These are phyloP conservation scores for Taphrorychus bicolor DNA, from an alignment of 2,888 invertebrate species.

Conservation along the genomic window DNA sequence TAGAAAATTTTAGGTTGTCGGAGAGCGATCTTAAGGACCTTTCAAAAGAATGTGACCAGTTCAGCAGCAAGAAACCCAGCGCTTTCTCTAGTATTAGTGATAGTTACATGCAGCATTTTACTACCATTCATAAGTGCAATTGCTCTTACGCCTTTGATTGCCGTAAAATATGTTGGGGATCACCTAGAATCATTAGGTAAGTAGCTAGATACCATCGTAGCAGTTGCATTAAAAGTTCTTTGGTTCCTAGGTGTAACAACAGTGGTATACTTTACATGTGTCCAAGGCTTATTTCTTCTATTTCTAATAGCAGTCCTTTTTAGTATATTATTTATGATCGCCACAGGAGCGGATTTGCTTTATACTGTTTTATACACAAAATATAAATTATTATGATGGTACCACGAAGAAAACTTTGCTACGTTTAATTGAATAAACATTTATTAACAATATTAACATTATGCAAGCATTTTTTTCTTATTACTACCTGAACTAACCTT, in stretches of 20 bases:
- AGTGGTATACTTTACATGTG: slow-evolving; percentile 5
- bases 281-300: slow-evolving; percentile 10
- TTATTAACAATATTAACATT: too few relatives aligned
- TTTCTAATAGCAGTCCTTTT: background rate
- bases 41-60: background rate
- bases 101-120: slow-evolving; percentile 2
- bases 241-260: slow-evolving; percentile 3
- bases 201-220: background rate
- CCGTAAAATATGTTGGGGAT: background rate
- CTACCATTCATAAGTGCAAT: slow-evolving; percentile 23
- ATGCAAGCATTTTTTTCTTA: too few relatives aligned
- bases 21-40: too few relatives aligned
- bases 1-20: too few relatives aligned
- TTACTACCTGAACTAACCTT: too few relatives aligned
- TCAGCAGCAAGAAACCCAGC: background rate
- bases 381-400: too few relatives aligned
- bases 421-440: too few relatives aligned
- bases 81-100: background rate
- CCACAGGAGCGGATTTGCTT: background rate
- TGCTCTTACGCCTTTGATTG: slow-evolving; percentile 19
- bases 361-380: background rate
- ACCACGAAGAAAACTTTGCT: background rate
- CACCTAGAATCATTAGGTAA: slow-evolving; percentile 1
- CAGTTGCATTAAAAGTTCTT: slow-evolving; percentile 3
- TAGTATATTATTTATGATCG: background rate